Evolutionary conservation across 2,797 vertebrate species (phyloP).

Genomic region (Chaetodon trifasciatus): DNA sequence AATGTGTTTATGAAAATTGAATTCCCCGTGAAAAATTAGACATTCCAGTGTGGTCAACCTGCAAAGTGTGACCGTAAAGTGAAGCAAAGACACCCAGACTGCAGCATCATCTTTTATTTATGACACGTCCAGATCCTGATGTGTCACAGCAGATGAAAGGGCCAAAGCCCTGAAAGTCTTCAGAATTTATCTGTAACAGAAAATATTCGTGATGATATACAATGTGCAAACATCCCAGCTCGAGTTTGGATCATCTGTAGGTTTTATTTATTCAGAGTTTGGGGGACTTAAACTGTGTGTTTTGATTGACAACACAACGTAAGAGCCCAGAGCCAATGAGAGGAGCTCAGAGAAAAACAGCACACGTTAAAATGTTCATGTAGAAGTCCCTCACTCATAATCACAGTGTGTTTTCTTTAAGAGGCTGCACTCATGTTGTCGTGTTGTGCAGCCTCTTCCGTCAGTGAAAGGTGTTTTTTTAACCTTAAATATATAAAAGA

Average conservation of each 20-base stretch:
- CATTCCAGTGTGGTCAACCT: background rate
- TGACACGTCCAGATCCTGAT: background rate
- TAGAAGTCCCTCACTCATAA: too few relatives aligned
- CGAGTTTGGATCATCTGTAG: background rate
- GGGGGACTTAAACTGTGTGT: background rate
- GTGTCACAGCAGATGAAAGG: too few relatives aligned
- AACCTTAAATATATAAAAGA: conserved; percentile 5
- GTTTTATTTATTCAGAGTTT: background rate
- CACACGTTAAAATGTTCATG: too few relatives aligned
- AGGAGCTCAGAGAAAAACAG: background rate
- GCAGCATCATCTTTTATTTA: background rate
- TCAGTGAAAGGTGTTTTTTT: background rate
- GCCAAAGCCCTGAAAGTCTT: too few relatives aligned
- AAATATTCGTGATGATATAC: background rate
- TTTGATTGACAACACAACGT: background rate
- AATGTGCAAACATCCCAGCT: background rate
- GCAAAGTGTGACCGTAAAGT: background rate
- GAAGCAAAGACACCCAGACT: too few relatives aligned
- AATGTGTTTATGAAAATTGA: too few relatives aligned
- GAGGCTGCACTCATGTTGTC: background rate
- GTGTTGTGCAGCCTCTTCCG: background rate
- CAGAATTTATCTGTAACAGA: background rate
- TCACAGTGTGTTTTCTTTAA: background rate
- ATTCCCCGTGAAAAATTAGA: too few relatives aligned
- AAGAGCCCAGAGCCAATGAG: background rate